Evolutionary conservation across 1,140 invertebrate species (phyloP).

Genomic region (Trichoplusia ni): DNA sequence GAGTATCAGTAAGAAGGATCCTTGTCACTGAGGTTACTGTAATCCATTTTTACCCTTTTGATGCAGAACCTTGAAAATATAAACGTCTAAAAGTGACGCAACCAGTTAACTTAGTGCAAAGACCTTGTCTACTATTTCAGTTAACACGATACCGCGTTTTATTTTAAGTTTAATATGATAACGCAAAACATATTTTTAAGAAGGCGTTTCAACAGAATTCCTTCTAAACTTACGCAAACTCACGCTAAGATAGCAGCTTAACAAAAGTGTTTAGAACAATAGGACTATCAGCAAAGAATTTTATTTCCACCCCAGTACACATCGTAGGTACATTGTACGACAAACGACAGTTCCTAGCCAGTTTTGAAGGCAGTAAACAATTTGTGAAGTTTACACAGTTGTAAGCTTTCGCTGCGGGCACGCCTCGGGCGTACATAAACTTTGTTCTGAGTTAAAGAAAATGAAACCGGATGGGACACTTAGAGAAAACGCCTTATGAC

Average conservation of each 20-base stretch:
- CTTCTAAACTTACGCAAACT: neutral
- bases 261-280: constrained; percentile 24
- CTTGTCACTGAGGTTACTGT: too few relatives aligned
- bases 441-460: constrained; percentile 25
- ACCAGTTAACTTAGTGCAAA: too few relatives aligned
- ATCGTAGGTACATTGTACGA: constrained; percentile 21
- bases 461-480: constrained; percentile 29
- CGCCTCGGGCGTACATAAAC: constrained; percentile 20
- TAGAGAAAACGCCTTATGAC: constrained; percentile 24
- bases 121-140: too few relatives aligned
- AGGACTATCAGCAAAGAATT: constrained; percentile 1
- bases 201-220: too few relatives aligned
- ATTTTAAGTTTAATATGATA: too few relatives aligned
- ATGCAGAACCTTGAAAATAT: too few relatives aligned
- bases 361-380: constrained; percentile 33
- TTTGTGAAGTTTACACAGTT: constrained; percentile 32
- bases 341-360: constrained; percentile 29
- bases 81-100: too few relatives aligned
- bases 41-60: too few relatives aligned
- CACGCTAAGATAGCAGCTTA: neutral
- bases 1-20: too few relatives aligned
- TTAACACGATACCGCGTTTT: too few relatives aligned
- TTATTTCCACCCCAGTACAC: constrained; percentile 9
- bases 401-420: constrained; percentile 26
- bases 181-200: too few relatives aligned